Evolutionary conservation across 2,888 invertebrate genomes (phyloP), one percentile per base, ranked within the genome.

Genomic region (Hetaerina titia): DNA sequence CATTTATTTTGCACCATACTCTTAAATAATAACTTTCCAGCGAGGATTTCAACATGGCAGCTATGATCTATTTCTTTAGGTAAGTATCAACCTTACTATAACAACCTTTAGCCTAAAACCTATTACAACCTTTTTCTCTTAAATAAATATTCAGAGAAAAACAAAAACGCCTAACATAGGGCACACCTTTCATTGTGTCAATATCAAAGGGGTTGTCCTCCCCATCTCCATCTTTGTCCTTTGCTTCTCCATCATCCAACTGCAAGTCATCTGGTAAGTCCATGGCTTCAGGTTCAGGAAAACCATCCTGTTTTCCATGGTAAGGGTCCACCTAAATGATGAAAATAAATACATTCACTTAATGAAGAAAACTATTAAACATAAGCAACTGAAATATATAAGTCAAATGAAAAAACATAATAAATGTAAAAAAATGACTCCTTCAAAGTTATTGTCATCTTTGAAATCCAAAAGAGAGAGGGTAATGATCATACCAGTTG

Each of bases 241-340:
- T 98, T 13, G 97, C 98, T 96, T 97, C 98, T 95, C 97, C 98
- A 60, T 98, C 98, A 96, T 99, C 99, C 31, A 99, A 97, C 95
- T 99, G 98, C 96, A 99, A 97, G 96, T 99, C 98, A 88, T 99
- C 99, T 0, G 99, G 99, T 95, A 99, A 97, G 96, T 99, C 99
- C 96, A 99, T 98, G 94, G 98, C 98, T 96, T 99, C 99, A 0
- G 99, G 98, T 96, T 99, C 98, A 0, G 98, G 98, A 19, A 98
- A 97, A 89, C 98, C 98, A 96, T 98, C 98, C 95, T 98, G 97
- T 95, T 98, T 96, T 8, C 96, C 96, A 56, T 95, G 89, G 87
- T 89, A 95, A 81, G 63, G 89, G 31, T 92, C 87, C 63, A 92
- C 87, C 87, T 56, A 58, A 45, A 87, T 0, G 15, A 57, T 19